Percentiles rank a stretch among this genome's conserved stretches.
Evolutionary conservation across 53 echinoderm and acorn worm species (phyloP).

Genomic region (Echinarachnius parma): DNA sequence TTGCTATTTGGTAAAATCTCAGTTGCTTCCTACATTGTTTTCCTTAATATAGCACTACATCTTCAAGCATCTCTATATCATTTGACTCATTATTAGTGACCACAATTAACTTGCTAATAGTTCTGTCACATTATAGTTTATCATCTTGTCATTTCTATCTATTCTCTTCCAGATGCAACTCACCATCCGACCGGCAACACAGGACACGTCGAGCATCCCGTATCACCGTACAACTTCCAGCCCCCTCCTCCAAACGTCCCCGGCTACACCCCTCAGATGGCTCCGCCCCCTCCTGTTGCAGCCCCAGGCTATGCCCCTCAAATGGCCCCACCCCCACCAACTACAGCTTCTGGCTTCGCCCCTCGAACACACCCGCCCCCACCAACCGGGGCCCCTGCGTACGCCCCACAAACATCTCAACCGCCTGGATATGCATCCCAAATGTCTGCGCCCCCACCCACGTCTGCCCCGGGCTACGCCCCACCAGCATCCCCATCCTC

Average conservation of each 20-base stretch:
- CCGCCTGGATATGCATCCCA: neutral
- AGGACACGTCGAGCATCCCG: slow-evolving; percentile 32
- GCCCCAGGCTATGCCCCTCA: neutral
- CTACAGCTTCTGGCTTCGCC: too few relatives aligned
- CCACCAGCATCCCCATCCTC: neutral
- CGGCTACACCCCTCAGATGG: neutral
- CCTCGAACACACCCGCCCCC: slow-evolving; percentile 1
- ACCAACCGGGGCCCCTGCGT: neutral
- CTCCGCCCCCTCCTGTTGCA: neutral
- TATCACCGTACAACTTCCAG: slow-evolving; percentile 15
- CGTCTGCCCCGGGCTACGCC: slow-evolving; percentile 1
- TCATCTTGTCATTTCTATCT: too few relatives aligned
- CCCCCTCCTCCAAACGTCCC: neutral
- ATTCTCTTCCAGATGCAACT: slow-evolving; percentile 6
- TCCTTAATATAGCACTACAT: too few relatives aligned
- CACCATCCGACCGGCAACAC: neutral
- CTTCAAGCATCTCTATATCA: too few relatives aligned
- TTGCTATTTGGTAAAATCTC: too few relatives aligned
- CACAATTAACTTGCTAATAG: too few relatives aligned
- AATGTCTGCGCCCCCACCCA: neutral
- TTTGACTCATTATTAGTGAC: too few relatives aligned
- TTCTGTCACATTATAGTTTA: too few relatives aligned
- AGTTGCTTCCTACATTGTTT: too few relatives aligned
- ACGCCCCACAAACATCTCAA: neutral
- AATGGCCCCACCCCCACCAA: too few relatives aligned